Evolutionary conservation across 2,888 invertebrate species (phyloP), one percentile per base, ranked within the genome.

Genomic region (Erpobdella octoculata): DNA sequence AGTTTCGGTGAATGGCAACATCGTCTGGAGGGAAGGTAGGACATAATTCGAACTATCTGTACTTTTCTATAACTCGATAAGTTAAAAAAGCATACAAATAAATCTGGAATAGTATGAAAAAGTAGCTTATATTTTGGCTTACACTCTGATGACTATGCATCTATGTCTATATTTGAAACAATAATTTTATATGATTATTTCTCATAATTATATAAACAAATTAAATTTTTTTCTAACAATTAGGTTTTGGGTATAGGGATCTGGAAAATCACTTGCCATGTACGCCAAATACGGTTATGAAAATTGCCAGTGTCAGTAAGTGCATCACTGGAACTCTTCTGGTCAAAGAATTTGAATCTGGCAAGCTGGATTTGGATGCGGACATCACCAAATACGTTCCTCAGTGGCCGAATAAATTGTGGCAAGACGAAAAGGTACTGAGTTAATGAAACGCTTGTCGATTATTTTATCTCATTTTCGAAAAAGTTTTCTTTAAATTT

Each of bases 261-360:
- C 33, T 62, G 4, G 62, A 62, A 35, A 62, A 62, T 62, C 28
- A 62, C n/a, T 33, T 18, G 8, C 9, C 33, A 62, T 62, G 62
- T 35, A 28, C 62, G n/a, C 33, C 31, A 62, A 33, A 33, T 18
- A 62, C 62, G 4, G 31, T 62, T 3, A 62, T 62, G 62, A 62
- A 62, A 62, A 62, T 62, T 28, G 62, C 87, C 59, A 87, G 86
- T 76, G 87, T 88, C 74, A 86, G 86, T 78, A 88, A 87, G 78
- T 78, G 85, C n/a, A 81, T 88, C 73, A 86, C 87, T 18, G 85
- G 86, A 81, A 81, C 85, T n/a, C 80, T 85, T 37, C 82, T 86
- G 64, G 87, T 85, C 31, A 83, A 83, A 76, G 79, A 86, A 3
- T 81, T 84, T 78, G 85, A 87, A 77, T 79, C 81, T 46, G 86